A percentile compares a stretch with the other conserved stretches of the same genome.
Conservation (phyloP, 2,797 vertebrate species). For the Limnodromus scolopaceus region DNA sequence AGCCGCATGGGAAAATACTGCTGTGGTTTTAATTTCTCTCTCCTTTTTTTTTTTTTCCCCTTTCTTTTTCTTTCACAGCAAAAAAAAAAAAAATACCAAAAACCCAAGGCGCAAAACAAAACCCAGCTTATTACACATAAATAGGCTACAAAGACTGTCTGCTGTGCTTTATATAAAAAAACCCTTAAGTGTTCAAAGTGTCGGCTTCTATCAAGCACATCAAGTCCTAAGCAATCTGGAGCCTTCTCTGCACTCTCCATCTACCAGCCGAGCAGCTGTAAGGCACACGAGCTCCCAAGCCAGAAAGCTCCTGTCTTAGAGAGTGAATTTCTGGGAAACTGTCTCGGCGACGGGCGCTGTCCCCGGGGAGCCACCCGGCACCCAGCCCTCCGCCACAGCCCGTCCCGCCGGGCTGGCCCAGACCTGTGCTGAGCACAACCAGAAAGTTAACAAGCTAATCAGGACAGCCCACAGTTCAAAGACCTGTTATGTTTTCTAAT, state of each 20-base stretch:
- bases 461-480: neutral
- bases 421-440: neutral
- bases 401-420: neutral
- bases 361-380: neutral
- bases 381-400: neutral
- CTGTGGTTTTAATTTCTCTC: slow-evolving; percentile 58
- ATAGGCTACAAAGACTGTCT: slow-evolving; percentile 61
- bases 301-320: neutral
- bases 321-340: neutral
- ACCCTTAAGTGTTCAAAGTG: slow-evolving; percentile 23
- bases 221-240: neutral
- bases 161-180: slow-evolving; percentile 46
- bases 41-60: neutral
- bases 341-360: rapidly evolving
- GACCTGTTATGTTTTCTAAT: neutral
- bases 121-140: slow-evolving; percentile 45
- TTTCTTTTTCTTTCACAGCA: neutral
- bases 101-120: neutral
- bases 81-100: neutral
- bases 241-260: neutral
- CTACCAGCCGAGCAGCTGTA: neutral
- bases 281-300: neutral
- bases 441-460: neutral
- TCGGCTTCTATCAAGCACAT: slow-evolving; percentile 4
- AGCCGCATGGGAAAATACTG: slow-evolving; percentile 53